These are phyloP conservation scores for Dyspetes luteomarginatus DNA, from an alignment of 2,888 invertebrate species.

Conservation along the genomic window DNA sequence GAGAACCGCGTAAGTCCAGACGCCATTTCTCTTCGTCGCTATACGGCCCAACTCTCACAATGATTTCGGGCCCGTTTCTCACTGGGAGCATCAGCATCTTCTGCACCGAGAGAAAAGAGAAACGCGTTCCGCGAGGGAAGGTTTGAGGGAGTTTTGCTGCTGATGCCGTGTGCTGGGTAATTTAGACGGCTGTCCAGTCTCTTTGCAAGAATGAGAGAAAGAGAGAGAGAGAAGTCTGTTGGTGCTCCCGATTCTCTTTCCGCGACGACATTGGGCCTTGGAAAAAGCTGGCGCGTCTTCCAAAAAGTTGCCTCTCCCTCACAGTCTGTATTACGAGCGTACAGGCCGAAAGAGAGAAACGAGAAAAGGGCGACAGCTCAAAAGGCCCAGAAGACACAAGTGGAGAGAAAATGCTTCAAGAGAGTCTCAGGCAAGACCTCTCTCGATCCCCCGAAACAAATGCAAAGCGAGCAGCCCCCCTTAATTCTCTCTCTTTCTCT, in stretches of 20 bases:
- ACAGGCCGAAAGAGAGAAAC: slow-evolving; percentile 67
- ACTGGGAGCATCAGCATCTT: slow-evolving; percentile 16
- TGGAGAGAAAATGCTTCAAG: slow-evolving; percentile 31
- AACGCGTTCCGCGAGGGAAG: slow-evolving; percentile 7
- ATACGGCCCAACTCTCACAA: slow-evolving; percentile 58
- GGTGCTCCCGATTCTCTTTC: slow-evolving; percentile 47
- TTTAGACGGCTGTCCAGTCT: slow-evolving; percentile 78
- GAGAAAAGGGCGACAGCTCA: slow-evolving; percentile 77
- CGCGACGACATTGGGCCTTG: neutral
- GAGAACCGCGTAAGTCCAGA: slow-evolving; percentile 74
- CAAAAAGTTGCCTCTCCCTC: slow-evolving; percentile 15
- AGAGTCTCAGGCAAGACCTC: slow-evolving; percentile 15
- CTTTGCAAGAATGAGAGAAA: neutral
- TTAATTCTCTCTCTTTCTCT: slow-evolving; percentile 32
- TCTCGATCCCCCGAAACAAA: slow-evolving; percentile 79
- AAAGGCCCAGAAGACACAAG: slow-evolving; percentile 72
- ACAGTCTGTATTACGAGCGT: slow-evolving; percentile 53
- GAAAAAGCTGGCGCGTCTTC: slow-evolving; percentile 33
- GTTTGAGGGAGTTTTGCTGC: slow-evolving; percentile 21
- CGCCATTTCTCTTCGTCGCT: slow-evolving; percentile 73
- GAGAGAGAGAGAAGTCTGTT: slow-evolving; percentile 59
- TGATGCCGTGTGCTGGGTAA: slow-evolving; percentile 73
- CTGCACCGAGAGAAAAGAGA: neutral
- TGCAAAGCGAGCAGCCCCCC: slow-evolving; percentile 78
- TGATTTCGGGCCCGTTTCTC: slow-evolving; percentile 53